A percentile compares a stretch with the other conserved stretches of the same genome.
phyloP scores from a whole-genome alignment of 2,113 vertebrate species.

The Deroptyus accipitrinus region DNA sequence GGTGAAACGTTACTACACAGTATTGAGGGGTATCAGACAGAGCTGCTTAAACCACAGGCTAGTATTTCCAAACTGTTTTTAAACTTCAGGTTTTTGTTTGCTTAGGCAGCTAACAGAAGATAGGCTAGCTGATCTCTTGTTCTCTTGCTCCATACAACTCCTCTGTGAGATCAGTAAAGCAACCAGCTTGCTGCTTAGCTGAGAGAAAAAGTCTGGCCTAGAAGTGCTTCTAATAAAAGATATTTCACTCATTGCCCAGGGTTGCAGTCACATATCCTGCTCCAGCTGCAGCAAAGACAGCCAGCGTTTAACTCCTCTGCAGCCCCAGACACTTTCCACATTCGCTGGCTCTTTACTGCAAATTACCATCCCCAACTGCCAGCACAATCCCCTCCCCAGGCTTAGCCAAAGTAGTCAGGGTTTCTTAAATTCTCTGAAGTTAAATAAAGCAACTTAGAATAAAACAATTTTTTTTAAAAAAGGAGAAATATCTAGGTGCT shows the following conservation, averaged over 20 bases:
- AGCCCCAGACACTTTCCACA: not conserved
- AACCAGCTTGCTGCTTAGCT: not conserved
- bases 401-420: not conserved
- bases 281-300: not conserved
- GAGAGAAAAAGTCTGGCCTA: not conserved
- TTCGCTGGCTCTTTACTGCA: not conserved
- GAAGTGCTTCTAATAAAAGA: not conserved
- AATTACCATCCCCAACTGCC: not conserved
- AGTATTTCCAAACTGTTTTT: not conserved
- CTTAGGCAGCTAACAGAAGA: not conserved
- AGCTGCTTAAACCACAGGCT: not conserved
- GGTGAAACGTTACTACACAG: not conserved
- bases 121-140: not conserved
- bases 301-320: not conserved
- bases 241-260: not conserved
- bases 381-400: not conserved
- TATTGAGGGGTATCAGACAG: not conserved
- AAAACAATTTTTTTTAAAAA: not conserved
- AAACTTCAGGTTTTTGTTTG: not conserved
- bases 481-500: not conserved
- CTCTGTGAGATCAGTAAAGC: not conserved
- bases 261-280: not conserved
- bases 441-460: not conserved
- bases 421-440: not conserved
- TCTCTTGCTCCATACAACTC: not conserved